Percentiles rank a stretch among this genome's conserved stretches.
Evolutionary conservation across 2,888 invertebrate genomes (phyloP).

Genomic region (Drosophila robusta): DNA sequence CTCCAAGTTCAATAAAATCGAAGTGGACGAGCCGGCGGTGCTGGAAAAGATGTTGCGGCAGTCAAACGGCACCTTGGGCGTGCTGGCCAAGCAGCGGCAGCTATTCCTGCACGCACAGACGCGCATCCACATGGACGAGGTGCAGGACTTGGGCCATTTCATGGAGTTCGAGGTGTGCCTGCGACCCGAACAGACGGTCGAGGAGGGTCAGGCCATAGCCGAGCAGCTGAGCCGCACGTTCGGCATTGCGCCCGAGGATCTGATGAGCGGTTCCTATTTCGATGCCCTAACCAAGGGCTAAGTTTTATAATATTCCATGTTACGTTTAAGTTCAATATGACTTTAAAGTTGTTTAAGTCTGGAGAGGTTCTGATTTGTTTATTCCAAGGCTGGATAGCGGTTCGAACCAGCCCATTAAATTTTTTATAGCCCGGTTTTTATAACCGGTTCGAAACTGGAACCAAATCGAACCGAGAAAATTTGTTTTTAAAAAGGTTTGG

Average conservation of each 20-base stretch:
- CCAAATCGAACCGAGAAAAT: too few species aligned
- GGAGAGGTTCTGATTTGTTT: not conserved
- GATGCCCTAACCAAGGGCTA: slow-evolving; percentile 82
- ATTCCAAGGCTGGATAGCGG: not conserved
- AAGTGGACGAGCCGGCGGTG: slow-evolving; percentile 86
- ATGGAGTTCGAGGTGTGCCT: slow-evolving; percentile 89
- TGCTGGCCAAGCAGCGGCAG: slow-evolving; percentile 90
- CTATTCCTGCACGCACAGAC: slow-evolving; percentile 91
- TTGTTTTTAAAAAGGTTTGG: too few species aligned
- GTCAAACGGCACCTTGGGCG: slow-evolving; percentile 89
- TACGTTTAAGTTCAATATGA: not conserved
- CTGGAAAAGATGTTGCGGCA: slow-evolving; percentile 86
- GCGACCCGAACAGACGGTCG: slow-evolving; percentile 86
- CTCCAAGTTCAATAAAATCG: slow-evolving; percentile 89
- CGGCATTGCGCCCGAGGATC: slow-evolving; percentile 85
- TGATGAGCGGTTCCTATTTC: slow-evolving; percentile 87
- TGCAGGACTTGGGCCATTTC: slow-evolving; percentile 88
- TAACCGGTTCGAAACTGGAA: too few species aligned
- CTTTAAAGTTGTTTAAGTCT: not conserved
- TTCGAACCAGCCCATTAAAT: too few species aligned
- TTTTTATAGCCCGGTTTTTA: too few species aligned
- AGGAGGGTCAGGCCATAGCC: slow-evolving; percentile 87
- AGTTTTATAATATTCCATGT: not conserved
- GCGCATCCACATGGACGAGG: slow-evolving; percentile 94
- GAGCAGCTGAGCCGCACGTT: slow-evolving; percentile 86